Evolutionary conservation across 1,140 invertebrate genomes (phyloP).

Genomic region (Gryllus bimaculatus): DNA sequence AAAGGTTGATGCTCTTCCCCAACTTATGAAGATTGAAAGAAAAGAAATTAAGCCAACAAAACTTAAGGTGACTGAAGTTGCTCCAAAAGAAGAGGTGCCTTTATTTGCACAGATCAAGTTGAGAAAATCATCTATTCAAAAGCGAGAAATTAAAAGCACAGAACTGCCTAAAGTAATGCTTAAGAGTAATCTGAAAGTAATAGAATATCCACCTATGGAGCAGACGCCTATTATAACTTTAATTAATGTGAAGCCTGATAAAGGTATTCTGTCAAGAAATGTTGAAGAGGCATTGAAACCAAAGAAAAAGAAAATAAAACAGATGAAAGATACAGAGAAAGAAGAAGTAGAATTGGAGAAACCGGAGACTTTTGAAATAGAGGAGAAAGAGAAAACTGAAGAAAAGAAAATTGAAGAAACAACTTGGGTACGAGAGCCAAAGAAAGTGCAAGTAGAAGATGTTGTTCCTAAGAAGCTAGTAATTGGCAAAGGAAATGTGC

Average conservation of each 20-base stretch:
- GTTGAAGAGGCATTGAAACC: conserved; percentile 32
- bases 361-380: conserved; percentile 18
- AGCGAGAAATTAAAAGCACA: conserved; percentile 14
- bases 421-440: conserved; percentile 23
- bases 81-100: conserved; percentile 15
- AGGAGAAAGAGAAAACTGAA: conserved; percentile 28
- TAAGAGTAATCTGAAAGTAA: conserved; percentile 16
- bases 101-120: conserved; percentile 21
- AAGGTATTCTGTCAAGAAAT: conserved; percentile 32
- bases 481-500: conserved; percentile 38
- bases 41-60: conserved; percentile 20
- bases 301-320: conserved; percentile 30
- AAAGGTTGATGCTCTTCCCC: conserved; percentile 15
- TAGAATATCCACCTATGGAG: conserved; percentile 26
- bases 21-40: conserved; percentile 22
- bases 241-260: conserved; percentile 26
- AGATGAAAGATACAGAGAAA: conserved; percentile 28
- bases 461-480: conserved; percentile 17
- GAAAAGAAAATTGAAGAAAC: conserved; percentile 27
- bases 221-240: conserved; percentile 25
- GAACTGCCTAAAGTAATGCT: conserved; percentile 18
- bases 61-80: conserved; percentile 16
- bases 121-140: conserved; percentile 17
- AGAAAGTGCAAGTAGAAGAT: conserved; percentile 23
- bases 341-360: conserved; percentile 26